Percentiles rank a stretch among this genome's conserved stretches.
Evolutionary conservation across 2,113 vertebrate genomes (phyloP).

Genomic region (Clarias macrocephalus): DNA sequence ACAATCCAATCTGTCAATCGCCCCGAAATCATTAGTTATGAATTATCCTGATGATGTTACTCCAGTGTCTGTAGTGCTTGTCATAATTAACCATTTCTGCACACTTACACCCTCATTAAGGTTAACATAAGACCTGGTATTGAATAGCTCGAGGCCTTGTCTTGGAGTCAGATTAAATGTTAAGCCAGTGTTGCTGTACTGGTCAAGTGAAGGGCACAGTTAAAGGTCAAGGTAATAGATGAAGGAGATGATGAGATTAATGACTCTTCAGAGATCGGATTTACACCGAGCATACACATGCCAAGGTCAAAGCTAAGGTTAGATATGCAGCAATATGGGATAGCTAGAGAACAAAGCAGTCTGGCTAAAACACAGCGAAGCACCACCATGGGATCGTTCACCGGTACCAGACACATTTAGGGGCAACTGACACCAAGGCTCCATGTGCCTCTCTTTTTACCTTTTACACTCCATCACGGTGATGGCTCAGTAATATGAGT

Average conservation of each 20-base stretch:
- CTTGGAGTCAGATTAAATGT: constrained; percentile 48
- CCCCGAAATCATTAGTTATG: constrained; percentile 40
- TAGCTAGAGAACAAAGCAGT: constrained; percentile 55
- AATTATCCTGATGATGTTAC: constrained; percentile 38
- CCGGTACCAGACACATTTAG: constrained; percentile 61
- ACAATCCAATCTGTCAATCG: background rate
- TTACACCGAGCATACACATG: constrained; percentile 4
- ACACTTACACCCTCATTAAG: constrained; percentile 37
- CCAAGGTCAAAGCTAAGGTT: constrained; percentile 26
- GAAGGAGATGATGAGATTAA: constrained; percentile 37
- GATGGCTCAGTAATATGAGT: constrained; percentile 44
- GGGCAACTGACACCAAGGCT: constrained; percentile 63
- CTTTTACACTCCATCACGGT: constrained; percentile 47
- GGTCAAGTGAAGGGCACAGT: constrained; percentile 42
- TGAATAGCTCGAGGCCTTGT: constrained; percentile 31
- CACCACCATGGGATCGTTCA: constrained; percentile 61
- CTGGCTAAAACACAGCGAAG: constrained; percentile 55
- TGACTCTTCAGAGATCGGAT: constrained; percentile 49
- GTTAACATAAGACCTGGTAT: constrained; percentile 26
- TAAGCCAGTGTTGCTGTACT: constrained; percentile 37
- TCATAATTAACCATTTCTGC: constrained; percentile 50
- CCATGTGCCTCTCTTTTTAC: constrained; percentile 63
- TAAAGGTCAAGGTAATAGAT: constrained; percentile 43
- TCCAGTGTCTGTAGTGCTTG: constrained; percentile 9
- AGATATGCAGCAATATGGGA: constrained; percentile 29